Percentiles rank a stretch among this genome's conserved stretches.
Conservation (phyloP, 2,113 vertebrate species). For the Galemys pyrenaicus region DNA sequence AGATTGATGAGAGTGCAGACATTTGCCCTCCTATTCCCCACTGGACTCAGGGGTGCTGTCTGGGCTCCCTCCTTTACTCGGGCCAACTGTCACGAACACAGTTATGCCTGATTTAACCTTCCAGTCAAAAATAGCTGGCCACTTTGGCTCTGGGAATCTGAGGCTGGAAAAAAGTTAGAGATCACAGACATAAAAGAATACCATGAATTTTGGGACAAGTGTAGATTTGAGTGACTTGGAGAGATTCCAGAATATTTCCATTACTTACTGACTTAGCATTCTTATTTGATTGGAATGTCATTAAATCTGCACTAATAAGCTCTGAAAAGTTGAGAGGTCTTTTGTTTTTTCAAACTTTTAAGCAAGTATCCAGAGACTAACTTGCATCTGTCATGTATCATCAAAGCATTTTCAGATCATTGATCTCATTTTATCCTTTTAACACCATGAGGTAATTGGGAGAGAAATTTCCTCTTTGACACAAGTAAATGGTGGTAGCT, state of each 20-base stretch:
- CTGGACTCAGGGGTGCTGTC: not conserved
- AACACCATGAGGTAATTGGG: not conserved
- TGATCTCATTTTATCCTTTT: constrained; percentile 22
- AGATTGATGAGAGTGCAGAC: not conserved
- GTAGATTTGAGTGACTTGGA: not conserved
- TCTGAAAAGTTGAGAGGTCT: not conserved
- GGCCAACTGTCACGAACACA: not conserved
- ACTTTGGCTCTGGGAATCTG: not conserved
- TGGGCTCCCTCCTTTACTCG: not conserved
- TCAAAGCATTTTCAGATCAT: constrained; percentile 4
- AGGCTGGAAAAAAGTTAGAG: not conserved
- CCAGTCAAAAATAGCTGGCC: not conserved
- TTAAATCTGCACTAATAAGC: not conserved
- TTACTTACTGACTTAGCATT: not conserved
- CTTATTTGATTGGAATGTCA: not conserved
- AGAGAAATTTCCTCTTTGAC: constrained; percentile 30
- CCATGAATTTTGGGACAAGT: not conserved
- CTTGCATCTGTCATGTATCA: not conserved
- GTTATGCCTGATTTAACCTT: constrained; percentile 14
- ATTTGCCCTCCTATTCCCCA: rapidly evolving
- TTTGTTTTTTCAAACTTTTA: not conserved
- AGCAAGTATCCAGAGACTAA: not conserved
- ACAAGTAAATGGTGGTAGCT: not conserved
- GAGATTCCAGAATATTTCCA: not conserved
- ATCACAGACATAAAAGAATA: not conserved